These are phyloP conservation scores for Dendrolimus pini DNA, from an alignment of 2,888 invertebrate species.

Conservation along the genomic window DNA sequence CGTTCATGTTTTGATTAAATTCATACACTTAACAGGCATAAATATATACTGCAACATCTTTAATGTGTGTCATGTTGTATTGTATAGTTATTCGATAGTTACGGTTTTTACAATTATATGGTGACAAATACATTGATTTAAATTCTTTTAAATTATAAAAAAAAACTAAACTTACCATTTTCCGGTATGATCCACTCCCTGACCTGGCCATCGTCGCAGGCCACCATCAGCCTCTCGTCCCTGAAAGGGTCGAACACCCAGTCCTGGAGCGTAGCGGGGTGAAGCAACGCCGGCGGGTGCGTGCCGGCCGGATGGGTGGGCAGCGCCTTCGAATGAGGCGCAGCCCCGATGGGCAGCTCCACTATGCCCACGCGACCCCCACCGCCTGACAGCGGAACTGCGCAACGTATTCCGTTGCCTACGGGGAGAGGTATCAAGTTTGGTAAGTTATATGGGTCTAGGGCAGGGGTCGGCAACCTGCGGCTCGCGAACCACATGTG, in stretches of 20 bases:
- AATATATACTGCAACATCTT: no score
- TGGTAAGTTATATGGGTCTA: no score
- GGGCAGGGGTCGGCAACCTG: no score
- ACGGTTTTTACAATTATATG: no score
- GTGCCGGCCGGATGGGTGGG: conserved; percentile 86
- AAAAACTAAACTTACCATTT: conserved; percentile 54
- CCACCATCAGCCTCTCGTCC: conserved; percentile 86
- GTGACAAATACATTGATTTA: no score
- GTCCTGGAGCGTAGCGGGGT: conserved; percentile 93
- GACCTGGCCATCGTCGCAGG: conserved; percentile 92
- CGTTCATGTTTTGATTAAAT: no score
- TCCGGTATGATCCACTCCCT: conserved; percentile 88
- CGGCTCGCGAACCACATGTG: no score
- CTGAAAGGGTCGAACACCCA: conserved; percentile 97
- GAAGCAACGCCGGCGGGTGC: conserved; percentile 92
- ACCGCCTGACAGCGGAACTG: conserved; percentile 92
- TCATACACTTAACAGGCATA: no score
- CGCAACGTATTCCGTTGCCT: conserved; percentile 92
- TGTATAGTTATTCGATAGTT: no score
- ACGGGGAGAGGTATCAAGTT: background rate
- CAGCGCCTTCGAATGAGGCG: conserved; percentile 25
- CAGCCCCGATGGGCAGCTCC: conserved; percentile 68
- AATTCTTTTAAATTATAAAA: no score
- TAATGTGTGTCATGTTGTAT: no score
- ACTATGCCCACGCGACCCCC: conserved; percentile 94